Conservation (phyloP, 2,888 invertebrate species). For the Rhagium mordax region DNA sequence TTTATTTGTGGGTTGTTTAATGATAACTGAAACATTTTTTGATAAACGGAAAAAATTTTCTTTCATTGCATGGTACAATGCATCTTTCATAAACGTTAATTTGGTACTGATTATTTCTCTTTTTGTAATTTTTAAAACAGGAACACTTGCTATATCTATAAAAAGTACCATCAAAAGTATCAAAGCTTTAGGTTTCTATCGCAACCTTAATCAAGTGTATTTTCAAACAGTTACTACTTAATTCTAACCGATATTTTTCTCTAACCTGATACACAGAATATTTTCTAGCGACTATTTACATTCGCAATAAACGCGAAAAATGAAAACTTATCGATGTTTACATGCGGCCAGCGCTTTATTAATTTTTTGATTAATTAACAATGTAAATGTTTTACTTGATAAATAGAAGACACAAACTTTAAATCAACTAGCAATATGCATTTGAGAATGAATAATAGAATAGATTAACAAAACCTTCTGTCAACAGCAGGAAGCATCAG, state of each 20-base stretch:
- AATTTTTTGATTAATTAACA: too few species aligned
- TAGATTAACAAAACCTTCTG: too few species aligned
- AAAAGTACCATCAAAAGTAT: neutral
- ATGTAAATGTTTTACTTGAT: neutral
- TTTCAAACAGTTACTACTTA: neutral
- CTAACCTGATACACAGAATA: too few species aligned
- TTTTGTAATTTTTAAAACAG: neutral
- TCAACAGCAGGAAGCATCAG: too few species aligned
- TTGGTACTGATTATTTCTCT: neutral
- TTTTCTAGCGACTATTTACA: too few species aligned
- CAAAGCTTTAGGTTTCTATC: neutral
- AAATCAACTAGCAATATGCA: neutral
- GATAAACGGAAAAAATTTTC: conserved; percentile 8
- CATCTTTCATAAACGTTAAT: neutral
- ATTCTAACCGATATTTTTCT: too few species aligned
- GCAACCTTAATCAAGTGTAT: neutral
- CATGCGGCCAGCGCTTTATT: too few species aligned
- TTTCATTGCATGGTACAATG: neutral
- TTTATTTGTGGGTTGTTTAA: conserved; percentile 48
- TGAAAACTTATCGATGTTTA: too few species aligned
- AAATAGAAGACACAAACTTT: neutral
- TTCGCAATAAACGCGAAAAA: too few species aligned
- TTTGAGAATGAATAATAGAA: too few species aligned
- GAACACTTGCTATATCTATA: neutral
- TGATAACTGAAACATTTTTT: conserved; percentile 42